Percentiles rank a stretch among this genome's conserved stretches.
Conservation (phyloP, 2,113 vertebrate genomes). For the Paradoxurus hermaphroditus region DNA sequence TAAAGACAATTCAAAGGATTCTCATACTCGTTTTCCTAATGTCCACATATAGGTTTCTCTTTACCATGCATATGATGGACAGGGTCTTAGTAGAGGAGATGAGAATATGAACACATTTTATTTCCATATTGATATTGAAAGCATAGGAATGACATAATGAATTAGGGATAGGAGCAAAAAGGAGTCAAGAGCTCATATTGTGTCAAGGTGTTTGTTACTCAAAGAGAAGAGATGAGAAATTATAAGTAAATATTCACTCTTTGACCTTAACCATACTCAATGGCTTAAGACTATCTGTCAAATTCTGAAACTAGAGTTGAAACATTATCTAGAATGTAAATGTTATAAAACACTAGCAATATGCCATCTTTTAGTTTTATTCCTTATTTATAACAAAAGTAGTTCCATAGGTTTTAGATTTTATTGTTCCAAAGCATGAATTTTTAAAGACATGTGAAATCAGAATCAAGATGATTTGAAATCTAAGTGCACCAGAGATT, state of each 20-base stretch:
- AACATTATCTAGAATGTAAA: not conserved
- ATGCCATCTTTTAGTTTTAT: not conserved
- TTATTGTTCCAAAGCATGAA: not conserved
- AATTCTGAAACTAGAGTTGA: not conserved
- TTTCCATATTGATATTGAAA: not conserved
- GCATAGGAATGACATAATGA: not conserved
- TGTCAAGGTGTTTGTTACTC: not conserved
- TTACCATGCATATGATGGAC: not conserved
- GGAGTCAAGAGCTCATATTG: not conserved
- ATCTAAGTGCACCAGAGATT: not conserved
- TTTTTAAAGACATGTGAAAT: not conserved
- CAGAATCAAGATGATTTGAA: slow-evolving; percentile 8
- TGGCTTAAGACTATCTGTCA: not conserved
- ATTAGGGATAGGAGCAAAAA: not conserved
- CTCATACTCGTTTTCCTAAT: not conserved
- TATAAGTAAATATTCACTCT: not conserved
- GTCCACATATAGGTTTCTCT: not conserved
- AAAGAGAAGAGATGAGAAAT: not conserved
- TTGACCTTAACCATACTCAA: not conserved
- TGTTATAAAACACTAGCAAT: not conserved
- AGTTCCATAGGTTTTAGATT: not conserved
- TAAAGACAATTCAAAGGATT: not conserved
- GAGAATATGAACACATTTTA: not conserved
- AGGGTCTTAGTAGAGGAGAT: not conserved
- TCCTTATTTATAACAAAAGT: not conserved